phyloP scores from a whole-genome alignment of 1,140 invertebrate species.

The Dinoponera quadriceps region DNA sequence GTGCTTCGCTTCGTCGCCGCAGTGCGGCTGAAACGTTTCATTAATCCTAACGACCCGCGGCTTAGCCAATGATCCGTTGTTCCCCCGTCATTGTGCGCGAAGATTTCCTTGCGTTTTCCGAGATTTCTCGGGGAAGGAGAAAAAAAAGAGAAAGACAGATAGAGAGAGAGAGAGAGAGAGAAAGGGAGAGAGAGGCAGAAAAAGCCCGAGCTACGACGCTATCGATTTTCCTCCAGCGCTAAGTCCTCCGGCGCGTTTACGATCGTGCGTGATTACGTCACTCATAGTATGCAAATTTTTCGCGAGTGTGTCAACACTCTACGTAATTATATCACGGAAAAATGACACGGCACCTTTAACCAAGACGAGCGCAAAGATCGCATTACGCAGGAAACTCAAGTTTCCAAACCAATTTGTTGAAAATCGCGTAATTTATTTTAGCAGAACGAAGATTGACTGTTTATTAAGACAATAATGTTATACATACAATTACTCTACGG shows the following conservation, averaged over 20 bases:
- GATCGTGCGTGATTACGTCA: constrained; percentile 41
- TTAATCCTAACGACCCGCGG: constrained; percentile 67
- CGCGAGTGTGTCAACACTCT: too few relatives aligned
- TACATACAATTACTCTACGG: too few relatives aligned
- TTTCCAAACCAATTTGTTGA: background rate
- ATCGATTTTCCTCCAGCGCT: constrained; percentile 51
- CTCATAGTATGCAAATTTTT: constrained; percentile 11
- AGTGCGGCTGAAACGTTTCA: constrained; percentile 68
- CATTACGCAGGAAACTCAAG: background rate
- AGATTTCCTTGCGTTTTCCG: constrained; percentile 53
- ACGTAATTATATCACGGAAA: constrained; percentile 2
- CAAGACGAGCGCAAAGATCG: background rate
- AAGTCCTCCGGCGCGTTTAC: constrained; percentile 41
- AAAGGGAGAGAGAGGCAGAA: constrained; percentile 4
- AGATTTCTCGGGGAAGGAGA: constrained; percentile 31
- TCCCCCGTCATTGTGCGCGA: constrained; percentile 55
- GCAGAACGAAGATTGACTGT: too few relatives aligned
- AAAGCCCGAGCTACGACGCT: constrained; percentile 4
- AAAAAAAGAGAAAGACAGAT: background rate
- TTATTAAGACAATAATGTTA: too few relatives aligned
- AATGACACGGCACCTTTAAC: background rate
- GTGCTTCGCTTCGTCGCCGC: constrained; percentile 29
- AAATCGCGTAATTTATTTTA: background rate
- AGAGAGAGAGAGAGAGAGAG: background rate
- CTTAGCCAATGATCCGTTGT: constrained; percentile 63